Percentiles rank a stretch among this genome's conserved stretches.
Conservation (phyloP, 2,797 vertebrate species). For the Salmo trutta region DNA sequence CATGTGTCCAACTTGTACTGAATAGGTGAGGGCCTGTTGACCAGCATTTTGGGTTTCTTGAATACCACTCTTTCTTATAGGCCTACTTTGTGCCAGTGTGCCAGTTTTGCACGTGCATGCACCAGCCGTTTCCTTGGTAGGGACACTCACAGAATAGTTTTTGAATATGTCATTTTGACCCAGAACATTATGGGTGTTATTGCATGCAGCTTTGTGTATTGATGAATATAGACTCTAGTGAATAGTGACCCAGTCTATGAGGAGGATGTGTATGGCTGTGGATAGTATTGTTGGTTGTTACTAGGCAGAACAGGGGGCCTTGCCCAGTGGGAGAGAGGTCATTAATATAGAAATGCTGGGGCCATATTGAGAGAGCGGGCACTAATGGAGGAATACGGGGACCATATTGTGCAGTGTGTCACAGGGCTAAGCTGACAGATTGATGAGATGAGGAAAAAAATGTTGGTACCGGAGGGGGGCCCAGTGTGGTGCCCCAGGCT, state of each 20-base stretch:
- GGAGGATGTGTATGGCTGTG: background rate
- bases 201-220: background rate
- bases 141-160: background rate
- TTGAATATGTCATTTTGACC: background rate
- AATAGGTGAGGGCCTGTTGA: background rate
- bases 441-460: constrained; percentile 93
- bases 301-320: constrained; percentile 24
- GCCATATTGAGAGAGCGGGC: constrained; percentile 84
- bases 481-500: constrained; percentile 76
- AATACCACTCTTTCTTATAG: constrained; percentile 16
- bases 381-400: constrained; percentile 57
- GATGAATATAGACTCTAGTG: background rate
- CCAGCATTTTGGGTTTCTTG: constrained; percentile 14
- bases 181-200: background rate
- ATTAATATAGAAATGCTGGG: constrained; percentile 81
- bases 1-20: constrained; percentile 19
- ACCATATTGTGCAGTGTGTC: constrained; percentile 90
- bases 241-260: background rate
- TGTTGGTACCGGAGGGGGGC: constrained; percentile 58
- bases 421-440: constrained; percentile 89
- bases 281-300: constrained; percentile 13
- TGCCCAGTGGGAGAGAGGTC: constrained; percentile 69
- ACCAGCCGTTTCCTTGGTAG: background rate
- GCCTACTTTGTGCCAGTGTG: constrained; percentile 37
- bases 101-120: background rate